Conservation (phyloP, 2,888 invertebrate genomes). For the Chaitophorus viminalis region DNA sequence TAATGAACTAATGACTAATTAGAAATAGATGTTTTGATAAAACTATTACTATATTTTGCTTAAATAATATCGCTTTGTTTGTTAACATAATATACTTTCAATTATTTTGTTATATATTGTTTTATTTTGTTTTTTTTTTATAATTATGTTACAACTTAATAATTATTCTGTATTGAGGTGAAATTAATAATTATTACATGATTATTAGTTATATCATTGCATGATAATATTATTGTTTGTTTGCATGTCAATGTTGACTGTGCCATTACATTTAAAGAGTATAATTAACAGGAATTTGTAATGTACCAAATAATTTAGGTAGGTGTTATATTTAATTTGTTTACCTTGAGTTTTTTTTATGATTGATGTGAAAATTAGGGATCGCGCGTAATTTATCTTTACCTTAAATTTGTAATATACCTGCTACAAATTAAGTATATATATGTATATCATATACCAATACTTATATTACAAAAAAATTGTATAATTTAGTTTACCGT, state of each 20-base stretch:
- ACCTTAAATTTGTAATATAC: conserved; percentile 45
- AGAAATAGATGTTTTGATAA: not conserved
- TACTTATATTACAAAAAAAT: conserved; percentile 16
- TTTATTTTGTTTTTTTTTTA: not conserved
- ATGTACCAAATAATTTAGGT: conserved; percentile 60
- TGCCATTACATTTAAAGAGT: conserved; percentile 34
- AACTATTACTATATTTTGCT: conserved; percentile 20
- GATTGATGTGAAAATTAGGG: conserved; percentile 52
- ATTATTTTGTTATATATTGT: conserved; percentile 1
- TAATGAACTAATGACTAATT: too few relatives aligned
- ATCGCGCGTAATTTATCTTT: conserved; percentile 47
- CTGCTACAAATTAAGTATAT: conserved; percentile 51
- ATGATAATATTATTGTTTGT: not conserved
- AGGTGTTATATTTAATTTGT: conserved; percentile 54
- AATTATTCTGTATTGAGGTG: not conserved
- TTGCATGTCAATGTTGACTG: conserved; percentile 23
- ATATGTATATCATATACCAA: conserved; percentile 39
- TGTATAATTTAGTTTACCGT: conserved; percentile 51
- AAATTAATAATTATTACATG: not conserved
- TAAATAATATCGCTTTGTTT: conserved; percentile 9
- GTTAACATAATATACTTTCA: not conserved
- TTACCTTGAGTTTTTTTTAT: conserved; percentile 56
- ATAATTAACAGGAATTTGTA: conserved; percentile 59
- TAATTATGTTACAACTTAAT: not conserved
- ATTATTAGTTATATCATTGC: conserved; percentile 26